Percentiles rank a stretch among this genome's conserved stretches.
Conservation (phyloP, 1,140 invertebrate genomes). For the Octopus sinensis region DNA sequence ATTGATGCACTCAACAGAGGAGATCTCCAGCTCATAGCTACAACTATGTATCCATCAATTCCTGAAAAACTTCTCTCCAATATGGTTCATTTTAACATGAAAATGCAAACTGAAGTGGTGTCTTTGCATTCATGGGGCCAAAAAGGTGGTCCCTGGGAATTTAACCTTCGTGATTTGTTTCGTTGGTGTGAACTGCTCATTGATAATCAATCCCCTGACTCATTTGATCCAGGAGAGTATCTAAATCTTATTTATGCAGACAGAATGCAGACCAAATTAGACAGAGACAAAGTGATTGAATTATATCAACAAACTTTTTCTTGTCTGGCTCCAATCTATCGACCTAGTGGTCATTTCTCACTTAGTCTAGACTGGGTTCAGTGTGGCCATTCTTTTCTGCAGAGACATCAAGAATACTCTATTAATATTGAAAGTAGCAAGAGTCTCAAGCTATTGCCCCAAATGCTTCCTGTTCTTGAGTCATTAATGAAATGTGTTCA, state of each 20-base stretch:
- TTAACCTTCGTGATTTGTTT: conserved; percentile 91
- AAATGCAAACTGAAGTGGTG: conserved; percentile 67
- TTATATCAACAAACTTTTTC: conserved; percentile 7
- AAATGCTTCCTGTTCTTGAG: conserved; percentile 62
- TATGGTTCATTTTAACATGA: conserved; percentile 80
- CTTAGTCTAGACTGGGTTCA: conserved; percentile 44
- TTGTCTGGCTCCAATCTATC: neutral
- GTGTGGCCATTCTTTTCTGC: conserved; percentile 54
- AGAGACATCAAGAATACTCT: conserved; percentile 25
- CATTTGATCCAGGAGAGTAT: conserved; percentile 65
- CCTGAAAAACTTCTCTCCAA: conserved; percentile 61
- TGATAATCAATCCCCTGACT: conserved; percentile 33
- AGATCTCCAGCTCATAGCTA: conserved; percentile 70
- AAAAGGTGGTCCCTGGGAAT: conserved; percentile 86
- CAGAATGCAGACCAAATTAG: conserved; percentile 73
- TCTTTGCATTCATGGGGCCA: conserved; percentile 67
- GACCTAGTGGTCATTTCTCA: conserved; percentile 30
- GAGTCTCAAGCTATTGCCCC: conserved; percentile 42
- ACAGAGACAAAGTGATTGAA: conserved; percentile 62
- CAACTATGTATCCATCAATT: conserved; percentile 57
- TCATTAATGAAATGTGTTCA: conserved; percentile 78
- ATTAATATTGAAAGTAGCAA: neutral
- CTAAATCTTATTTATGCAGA: conserved; percentile 76
- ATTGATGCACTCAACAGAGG: conserved; percentile 74
- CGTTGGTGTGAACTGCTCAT: conserved; percentile 80